phyloP scores from a whole-genome alignment of 2,113 vertebrate genomes.

The Manacus vitellinus region DNA sequence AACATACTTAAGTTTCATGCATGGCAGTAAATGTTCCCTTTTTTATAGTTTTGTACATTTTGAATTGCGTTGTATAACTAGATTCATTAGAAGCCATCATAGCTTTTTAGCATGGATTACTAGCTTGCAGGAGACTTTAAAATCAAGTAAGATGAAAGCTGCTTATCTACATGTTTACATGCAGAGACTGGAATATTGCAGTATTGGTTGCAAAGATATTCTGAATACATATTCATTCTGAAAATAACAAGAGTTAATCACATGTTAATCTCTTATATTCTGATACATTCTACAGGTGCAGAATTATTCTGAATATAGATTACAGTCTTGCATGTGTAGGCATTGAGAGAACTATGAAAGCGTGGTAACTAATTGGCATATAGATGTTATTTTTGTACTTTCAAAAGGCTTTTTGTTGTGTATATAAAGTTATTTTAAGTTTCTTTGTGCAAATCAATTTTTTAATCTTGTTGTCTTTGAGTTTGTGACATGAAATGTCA shows the following conservation, averaged over 20 bases:
- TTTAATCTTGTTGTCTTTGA: conserved; percentile 61
- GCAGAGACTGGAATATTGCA: conserved; percentile 65
- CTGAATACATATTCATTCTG: conserved; percentile 60
- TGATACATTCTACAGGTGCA: conserved; percentile 33
- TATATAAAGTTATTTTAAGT: conserved; percentile 68
- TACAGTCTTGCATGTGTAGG: conserved; percentile 70
- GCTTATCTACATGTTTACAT: conserved; percentile 57
- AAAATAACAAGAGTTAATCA: conserved; percentile 25
- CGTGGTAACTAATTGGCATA: conserved; percentile 68
- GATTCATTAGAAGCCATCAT: conserved; percentile 38
- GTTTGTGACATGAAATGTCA: conserved; percentile 66
- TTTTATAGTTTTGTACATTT: conserved; percentile 81
- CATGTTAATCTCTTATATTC: conserved; percentile 45
- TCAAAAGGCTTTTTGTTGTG: conserved; percentile 64
- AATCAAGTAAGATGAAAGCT: conserved; percentile 55
- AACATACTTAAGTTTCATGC: conserved; percentile 46
- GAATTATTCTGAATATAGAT: conserved; percentile 20
- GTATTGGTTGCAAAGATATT: conserved; percentile 70
- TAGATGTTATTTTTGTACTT: conserved; percentile 84
- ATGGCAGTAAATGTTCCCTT: conserved; percentile 72
- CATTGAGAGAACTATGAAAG: conserved; percentile 62
- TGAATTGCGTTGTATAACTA: conserved; percentile 68
- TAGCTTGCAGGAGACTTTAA: conserved; percentile 45
- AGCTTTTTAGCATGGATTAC: conserved; percentile 61
- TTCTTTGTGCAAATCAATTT: conserved; percentile 74